Percentiles rank a stretch among this genome's conserved stretches.
Evolutionary conservation across 1,140 invertebrate species (phyloP).

Genomic region (Apocrypta bakeri): DNA sequence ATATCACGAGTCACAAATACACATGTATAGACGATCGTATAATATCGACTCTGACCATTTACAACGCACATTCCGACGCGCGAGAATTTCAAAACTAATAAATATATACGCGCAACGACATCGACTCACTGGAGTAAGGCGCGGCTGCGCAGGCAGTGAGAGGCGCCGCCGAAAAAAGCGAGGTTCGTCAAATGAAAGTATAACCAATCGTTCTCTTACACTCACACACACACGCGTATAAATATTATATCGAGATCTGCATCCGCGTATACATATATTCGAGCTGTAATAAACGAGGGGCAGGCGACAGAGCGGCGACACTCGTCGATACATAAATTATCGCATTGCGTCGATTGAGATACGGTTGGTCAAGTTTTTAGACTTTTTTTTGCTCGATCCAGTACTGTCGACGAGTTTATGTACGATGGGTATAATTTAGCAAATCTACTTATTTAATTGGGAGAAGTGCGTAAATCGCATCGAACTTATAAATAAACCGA

Average conservation of each 20-base stretch:
- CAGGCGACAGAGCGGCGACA: not conserved
- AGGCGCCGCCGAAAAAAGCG: conserved; percentile 7
- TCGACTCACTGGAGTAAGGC: not conserved
- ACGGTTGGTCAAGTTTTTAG: not conserved
- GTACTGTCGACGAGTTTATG: not conserved
- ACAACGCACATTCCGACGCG: not conserved
- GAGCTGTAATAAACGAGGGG: not conserved
- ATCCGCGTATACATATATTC: not conserved
- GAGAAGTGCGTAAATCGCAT: not conserved
- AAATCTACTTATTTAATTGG: not conserved
- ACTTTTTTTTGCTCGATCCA: not conserved
- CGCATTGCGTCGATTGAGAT: conserved; percentile 1
- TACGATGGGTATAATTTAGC: too few relatives aligned
- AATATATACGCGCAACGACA: not conserved
- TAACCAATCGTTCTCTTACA: not conserved
- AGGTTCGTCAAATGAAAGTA: not conserved
- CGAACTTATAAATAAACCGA: too few relatives aligned
- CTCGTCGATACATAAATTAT: conserved; percentile 23
- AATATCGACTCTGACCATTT: not conserved
- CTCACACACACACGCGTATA: not conserved
- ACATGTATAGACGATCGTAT: not conserved
- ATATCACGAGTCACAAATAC: not conserved
- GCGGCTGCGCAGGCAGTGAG: not conserved
- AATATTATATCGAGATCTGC: not conserved
- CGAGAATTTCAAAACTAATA: conserved; percentile 28